Percentiles rank a stretch among this genome's conserved stretches.
Evolutionary conservation across 2,113 vertebrate species (phyloP).

Genomic region (Lota lota): DNA sequence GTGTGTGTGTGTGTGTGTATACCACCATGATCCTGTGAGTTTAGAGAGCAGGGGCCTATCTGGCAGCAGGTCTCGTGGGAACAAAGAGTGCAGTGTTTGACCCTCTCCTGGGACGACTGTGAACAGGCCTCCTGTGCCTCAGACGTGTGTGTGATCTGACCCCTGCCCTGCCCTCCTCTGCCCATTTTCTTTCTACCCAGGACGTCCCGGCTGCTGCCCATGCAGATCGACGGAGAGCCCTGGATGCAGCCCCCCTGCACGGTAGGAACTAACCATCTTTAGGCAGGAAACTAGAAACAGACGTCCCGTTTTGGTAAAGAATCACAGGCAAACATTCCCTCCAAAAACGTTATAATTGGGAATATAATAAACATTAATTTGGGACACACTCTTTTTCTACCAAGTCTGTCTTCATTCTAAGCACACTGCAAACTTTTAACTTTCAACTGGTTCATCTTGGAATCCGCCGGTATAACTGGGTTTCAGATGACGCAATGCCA

Average conservation of each 20-base stretch:
- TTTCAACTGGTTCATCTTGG: no score
- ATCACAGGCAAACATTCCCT: background rate
- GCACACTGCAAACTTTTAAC: no score
- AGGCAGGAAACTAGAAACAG: background rate
- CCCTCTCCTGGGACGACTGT: slow-evolving; percentile 52
- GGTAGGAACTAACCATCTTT: slow-evolving; percentile 68
- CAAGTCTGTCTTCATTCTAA: no score
- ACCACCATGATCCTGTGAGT: slow-evolving; percentile 46
- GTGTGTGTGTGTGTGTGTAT: slow-evolving; percentile 22
- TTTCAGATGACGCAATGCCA: background rate
- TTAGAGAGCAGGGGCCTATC: slow-evolving; percentile 64
- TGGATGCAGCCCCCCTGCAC: slow-evolving; percentile 94
- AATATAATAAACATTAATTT: no score
- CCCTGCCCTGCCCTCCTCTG: slow-evolving; percentile 11
- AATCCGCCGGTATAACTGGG: no score
- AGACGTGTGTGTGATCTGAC: slow-evolving; percentile 59
- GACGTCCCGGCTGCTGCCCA: slow-evolving; percentile 88
- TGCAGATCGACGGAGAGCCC: slow-evolving; percentile 97
- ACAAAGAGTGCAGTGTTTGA: slow-evolving; percentile 71
- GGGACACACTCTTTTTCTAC: no score
- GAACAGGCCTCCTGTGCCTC: slow-evolving; percentile 51
- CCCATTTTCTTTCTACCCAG: slow-evolving; percentile 55
- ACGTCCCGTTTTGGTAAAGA: background rate
- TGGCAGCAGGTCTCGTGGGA: slow-evolving; percentile 67
- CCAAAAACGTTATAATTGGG: background rate